A percentile compares a stretch with the other conserved stretches of the same genome.
Evolutionary conservation across 53 echinoderm and acorn worm species (phyloP).

Genomic region (Paracentrotus lividus): DNA sequence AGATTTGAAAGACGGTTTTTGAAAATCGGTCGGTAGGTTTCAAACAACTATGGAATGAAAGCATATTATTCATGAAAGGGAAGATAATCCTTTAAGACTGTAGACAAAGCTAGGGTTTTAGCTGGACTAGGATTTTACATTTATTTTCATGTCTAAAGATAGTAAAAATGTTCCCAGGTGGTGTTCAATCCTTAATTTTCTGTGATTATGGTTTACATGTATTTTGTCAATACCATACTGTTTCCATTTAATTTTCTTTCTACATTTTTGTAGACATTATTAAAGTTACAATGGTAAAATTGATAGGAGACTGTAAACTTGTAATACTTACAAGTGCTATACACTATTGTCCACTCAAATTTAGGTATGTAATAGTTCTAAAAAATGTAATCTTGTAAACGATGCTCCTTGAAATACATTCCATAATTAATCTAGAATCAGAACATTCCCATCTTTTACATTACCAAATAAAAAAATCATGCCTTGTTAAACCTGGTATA

Average conservation of each 20-base stretch:
- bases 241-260: no score
- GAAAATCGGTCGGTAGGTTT: neutral
- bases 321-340: no score
- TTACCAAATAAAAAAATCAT: neutral
- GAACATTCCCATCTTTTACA: neutral
- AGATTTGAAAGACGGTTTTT: neutral
- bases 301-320: no score
- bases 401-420: no score
- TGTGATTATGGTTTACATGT: no score
- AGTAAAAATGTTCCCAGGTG: neutral
- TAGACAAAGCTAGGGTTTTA: neutral
- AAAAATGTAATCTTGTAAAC: no score
- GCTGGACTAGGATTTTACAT: neutral
- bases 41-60: neutral
- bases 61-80: neutral
- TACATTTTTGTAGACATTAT: no score
- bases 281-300: no score
- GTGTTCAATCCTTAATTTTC: no score
- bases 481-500: neutral
- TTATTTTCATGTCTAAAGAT: neutral
- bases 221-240: no score
- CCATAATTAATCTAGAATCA: neutral
- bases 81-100: neutral
- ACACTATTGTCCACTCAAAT: no score
- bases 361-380: no score